Conservation (phyloP, 2,113 vertebrate species). For the Piliocolobus tephrosceles region DNA sequence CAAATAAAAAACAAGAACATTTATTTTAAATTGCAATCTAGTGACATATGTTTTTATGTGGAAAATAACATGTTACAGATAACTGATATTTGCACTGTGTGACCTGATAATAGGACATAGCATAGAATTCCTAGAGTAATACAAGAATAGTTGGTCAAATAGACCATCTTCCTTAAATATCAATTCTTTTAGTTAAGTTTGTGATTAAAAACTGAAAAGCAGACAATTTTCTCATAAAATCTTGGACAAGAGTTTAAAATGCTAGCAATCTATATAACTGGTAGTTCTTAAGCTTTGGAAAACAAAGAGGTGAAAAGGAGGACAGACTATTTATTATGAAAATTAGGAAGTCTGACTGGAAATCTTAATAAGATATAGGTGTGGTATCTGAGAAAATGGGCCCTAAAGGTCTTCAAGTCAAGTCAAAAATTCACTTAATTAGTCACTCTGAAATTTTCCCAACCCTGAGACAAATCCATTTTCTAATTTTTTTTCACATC, state of each 20-base stretch:
- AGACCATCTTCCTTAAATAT: neutral
- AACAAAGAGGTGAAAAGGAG: neutral
- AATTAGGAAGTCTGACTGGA: neutral
- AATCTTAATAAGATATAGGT: neutral
- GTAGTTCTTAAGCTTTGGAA: neutral
- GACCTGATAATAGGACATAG: neutral
- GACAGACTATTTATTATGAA: neutral
- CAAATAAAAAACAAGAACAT: neutral
- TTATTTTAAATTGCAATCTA: neutral
- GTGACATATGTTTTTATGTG: neutral
- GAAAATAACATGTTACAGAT: neutral
- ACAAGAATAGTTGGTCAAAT: neutral
- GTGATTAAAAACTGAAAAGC: neutral
- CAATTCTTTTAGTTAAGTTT: neutral
- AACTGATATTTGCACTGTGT: neutral
- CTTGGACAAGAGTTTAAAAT: neutral
- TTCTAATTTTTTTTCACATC: neutral
- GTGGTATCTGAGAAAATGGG: neutral
- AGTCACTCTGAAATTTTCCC: neutral
- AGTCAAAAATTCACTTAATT: neutral
- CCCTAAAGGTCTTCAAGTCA: neutral
- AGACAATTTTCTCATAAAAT: neutral
- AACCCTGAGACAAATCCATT: neutral
- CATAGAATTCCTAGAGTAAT: neutral
- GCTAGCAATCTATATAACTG: neutral